Evolutionary conservation across 1,140 invertebrate species (phyloP), one percentile per base, ranked within the genome.

Genomic region (Eumeta japonica): DNA sequence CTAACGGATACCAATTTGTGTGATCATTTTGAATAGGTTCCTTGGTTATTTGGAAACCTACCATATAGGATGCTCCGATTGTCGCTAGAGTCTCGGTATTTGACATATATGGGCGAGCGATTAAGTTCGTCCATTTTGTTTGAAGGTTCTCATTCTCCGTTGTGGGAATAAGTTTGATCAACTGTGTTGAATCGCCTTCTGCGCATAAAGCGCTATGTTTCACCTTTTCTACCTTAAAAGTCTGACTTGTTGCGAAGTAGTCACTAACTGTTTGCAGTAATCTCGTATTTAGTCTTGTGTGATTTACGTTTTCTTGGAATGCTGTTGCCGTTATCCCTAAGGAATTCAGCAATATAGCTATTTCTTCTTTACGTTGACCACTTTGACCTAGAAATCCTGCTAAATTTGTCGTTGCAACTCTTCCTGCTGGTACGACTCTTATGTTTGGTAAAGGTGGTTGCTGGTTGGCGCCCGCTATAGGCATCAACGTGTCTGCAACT

Each of bases 51-150:
- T 24, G 20, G 20, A 24, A 24, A 5, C 20, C 20, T n/a, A 24
- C n/a, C 5, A 24, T 24, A 24, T 24, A 24, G n/a, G 20, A 7
- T 5, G 20, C 20, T 24, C 20, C 20, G n/a, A 24, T 7, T n/a
- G 20, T 24, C n/a, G n/a, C 20, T n/a, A n/a, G n/a, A 5, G 20
- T 7, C 5, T 24, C 20, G n/a, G 20, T n/a, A n/a, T 24, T 24
- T 5, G 20, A 24, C 5, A n/a, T 7, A 5, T 5, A 7, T 24
- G 20, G 20, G 5, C 20, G 5, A n/a, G n/a, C n/a, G 20, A 24
- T n/a, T n/a, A 24, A 24, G n/a, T 24, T 24, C 20, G 20, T 24
- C 20, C n/a, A 24, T 24, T 24, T 24, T n/a, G 20, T n/a, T n/a
- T 5, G 5, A 5, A n/a, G 20, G n/a, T 24, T 24, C 5, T 24